These are phyloP conservation scores for Dolichopus griseipennis DNA, from an alignment of 2,888 invertebrate species.

Conservation along the genomic window DNA sequence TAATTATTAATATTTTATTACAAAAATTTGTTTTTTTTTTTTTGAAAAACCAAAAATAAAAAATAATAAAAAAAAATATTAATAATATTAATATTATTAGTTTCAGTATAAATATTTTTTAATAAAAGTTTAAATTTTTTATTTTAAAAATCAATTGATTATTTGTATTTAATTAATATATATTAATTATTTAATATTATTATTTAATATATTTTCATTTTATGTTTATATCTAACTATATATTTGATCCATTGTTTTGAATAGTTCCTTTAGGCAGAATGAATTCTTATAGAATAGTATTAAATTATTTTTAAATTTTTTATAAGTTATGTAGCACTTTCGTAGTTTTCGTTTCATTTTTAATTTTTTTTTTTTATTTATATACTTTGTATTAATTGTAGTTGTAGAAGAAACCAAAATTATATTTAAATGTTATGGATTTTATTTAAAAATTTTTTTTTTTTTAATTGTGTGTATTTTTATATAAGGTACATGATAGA, in stretches of 20 bases:
- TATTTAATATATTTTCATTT: background rate
- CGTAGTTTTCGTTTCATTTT: constrained; percentile 4
- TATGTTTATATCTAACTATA: constrained; percentile 13
- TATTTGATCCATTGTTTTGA: constrained; percentile 18
- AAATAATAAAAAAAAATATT: constrained; percentile 5
- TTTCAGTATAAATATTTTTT: constrained; percentile 10
- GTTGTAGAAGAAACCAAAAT: too few relatives aligned
- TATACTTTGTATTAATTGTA: too few relatives aligned
- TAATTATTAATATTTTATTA: background rate
- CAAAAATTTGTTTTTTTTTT: background rate
- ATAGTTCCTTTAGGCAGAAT: background rate
- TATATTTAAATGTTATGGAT: too few relatives aligned
- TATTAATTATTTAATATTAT: background rate
- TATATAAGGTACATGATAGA: too few relatives aligned
- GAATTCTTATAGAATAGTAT: background rate
- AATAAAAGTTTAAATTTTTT: constrained; percentile 19
- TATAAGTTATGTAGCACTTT: background rate
- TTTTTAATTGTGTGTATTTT: too few relatives aligned
- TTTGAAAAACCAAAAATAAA: background rate
- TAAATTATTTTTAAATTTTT: background rate
- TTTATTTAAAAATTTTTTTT: too few relatives aligned
- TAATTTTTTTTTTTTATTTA: background rate
- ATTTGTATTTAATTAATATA: constrained; percentile 10
- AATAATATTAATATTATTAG: constrained; percentile 7
- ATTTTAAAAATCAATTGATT: constrained; percentile 13